These are phyloP conservation scores for Euwallacea similis DNA, from an alignment of 1,140 invertebrate genomes.

Conservation along the genomic window DNA sequence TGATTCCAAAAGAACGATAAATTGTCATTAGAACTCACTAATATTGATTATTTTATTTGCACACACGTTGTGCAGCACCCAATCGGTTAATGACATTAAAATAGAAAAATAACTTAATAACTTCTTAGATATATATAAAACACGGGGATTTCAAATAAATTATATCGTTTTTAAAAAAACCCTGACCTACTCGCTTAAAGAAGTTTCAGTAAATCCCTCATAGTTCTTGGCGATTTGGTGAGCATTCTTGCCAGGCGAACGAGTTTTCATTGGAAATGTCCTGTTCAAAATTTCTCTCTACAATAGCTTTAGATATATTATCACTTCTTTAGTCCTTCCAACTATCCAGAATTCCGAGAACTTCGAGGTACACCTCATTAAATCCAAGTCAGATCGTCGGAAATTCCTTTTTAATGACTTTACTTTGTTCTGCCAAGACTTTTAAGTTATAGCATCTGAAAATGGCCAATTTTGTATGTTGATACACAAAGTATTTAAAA, in stretches of 20 bases:
- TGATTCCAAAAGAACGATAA: not conserved
- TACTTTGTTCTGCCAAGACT: conserved; percentile 3
- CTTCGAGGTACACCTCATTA: conserved; percentile 16
- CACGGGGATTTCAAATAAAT: not conserved
- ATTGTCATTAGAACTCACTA: not conserved
- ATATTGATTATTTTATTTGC: not conserved
- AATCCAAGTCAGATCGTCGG: conserved; percentile 12
- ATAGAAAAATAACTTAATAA: not conserved
- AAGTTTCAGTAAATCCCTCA: not conserved
- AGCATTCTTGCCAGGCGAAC: not conserved
- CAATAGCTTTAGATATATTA: conserved; percentile 2
- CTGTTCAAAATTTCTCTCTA: not conserved
- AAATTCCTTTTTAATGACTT: conserved; percentile 25
- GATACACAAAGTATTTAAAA: too few species aligned
- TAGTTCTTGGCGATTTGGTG: not conserved
- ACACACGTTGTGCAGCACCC: too few species aligned
- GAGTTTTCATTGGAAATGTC: not conserved
- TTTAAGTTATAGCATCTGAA: too few species aligned
- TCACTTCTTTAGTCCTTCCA: conserved; percentile 20
- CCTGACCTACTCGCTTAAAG: not conserved
- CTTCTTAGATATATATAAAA: not conserved
- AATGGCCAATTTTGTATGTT: too few species aligned
- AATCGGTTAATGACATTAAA: not conserved
- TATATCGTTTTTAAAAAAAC: not conserved
- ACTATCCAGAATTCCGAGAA: conserved; percentile 33